Percentiles rank a stretch among this genome's conserved stretches.
These are phyloP conservation scores for Halichoeres trimaculatus DNA, from an alignment of 2,113 vertebrate genomes.

Conservation along the genomic window DNA sequence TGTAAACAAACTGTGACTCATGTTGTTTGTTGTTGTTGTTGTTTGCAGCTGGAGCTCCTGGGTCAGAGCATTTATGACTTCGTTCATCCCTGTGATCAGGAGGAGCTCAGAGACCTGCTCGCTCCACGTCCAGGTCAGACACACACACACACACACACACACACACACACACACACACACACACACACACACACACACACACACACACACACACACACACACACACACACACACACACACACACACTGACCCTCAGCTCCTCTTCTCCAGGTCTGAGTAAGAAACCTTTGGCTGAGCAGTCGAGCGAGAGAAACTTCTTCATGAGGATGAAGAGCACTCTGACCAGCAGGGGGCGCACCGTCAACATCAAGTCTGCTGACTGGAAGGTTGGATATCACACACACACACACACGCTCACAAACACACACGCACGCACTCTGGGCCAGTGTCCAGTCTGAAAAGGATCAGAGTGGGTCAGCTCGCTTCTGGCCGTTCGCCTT, in stretches of 20 bases:
- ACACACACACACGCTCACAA: background rate
- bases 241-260: no score
- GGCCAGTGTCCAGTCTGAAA: background rate
- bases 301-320: constrained; percentile 82
- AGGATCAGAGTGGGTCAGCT: background rate
- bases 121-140: constrained; percentile 83
- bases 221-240: no score
- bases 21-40: constrained; percentile 19
- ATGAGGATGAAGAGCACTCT: constrained; percentile 90
- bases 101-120: constrained; percentile 89
- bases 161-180: no score
- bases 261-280: constrained; percentile 76
- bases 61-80: constrained; percentile 91
- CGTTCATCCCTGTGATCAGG: constrained; percentile 90
- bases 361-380: constrained; percentile 89
- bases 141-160: no score
- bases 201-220: no score
- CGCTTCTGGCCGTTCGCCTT: background rate
- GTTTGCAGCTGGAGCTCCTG: constrained; percentile 87
- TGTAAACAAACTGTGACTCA: no score
- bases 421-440: constrained; percentile 1
- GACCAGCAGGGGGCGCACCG: constrained; percentile 86
- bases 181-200: background rate
- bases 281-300: constrained; percentile 68
- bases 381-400: constrained; percentile 84